Conservation (phyloP, 1,140 invertebrate species). For the Drosophila leontia region DNA sequence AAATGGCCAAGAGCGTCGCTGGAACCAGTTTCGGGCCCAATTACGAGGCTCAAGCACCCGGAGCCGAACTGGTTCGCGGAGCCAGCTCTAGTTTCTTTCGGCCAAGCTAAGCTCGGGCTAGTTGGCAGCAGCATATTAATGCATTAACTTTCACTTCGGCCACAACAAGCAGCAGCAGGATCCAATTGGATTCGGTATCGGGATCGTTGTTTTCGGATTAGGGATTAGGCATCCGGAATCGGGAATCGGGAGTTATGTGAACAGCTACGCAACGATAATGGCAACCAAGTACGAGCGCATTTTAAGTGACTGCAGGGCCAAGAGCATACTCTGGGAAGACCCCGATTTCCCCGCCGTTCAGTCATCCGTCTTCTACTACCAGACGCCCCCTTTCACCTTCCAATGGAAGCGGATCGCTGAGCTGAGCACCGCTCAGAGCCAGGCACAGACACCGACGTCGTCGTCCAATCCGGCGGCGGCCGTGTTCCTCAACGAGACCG, state of each 20-base stretch:
- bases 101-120: constrained; percentile 37
- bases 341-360: constrained; percentile 95
- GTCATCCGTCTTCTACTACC: constrained; percentile 96
- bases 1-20: constrained; percentile 2
- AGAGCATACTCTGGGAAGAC: constrained; percentile 95
- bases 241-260: constrained; percentile 37
- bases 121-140: constrained; percentile 61
- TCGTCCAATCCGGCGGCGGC: constrained; percentile 84
- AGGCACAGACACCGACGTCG: background rate
- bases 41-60: constrained; percentile 24
- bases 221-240: background rate
- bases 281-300: constrained; percentile 90
- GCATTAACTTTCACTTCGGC: constrained; percentile 73
- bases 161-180: constrained; percentile 21
- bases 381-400: constrained; percentile 96
- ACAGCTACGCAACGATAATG: constrained; percentile 48
- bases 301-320: constrained; percentile 91
- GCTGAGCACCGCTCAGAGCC: constrained; percentile 86
- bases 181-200: constrained; percentile 6
- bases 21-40: constrained; percentile 41
- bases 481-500: constrained; percentile 92
- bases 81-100: constrained; percentile 26
- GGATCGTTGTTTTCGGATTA: too few relatives aligned
- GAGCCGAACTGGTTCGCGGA: constrained; percentile 31
- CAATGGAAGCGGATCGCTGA: constrained; percentile 96